Evolutionary conservation across 2,113 vertebrate species (phyloP).

Genomic region (Plectropomus leopardus): DNA sequence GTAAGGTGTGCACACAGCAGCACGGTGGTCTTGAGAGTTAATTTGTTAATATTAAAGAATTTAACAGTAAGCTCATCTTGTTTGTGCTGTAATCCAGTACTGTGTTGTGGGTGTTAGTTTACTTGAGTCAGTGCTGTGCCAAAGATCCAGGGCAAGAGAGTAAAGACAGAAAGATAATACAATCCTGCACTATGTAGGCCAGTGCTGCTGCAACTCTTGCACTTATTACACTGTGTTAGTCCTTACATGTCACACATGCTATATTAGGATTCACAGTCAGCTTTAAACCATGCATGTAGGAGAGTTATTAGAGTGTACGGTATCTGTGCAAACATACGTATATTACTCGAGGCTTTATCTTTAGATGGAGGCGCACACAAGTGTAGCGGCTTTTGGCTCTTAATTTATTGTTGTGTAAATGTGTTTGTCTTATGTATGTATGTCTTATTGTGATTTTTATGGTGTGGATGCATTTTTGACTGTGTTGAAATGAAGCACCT

Average conservation of each 20-base stretch:
- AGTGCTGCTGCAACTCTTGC: not conserved
- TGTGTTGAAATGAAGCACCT: no score
- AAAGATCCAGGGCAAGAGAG: constrained; percentile 41
- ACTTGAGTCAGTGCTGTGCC: constrained; percentile 6
- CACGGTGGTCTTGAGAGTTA: not conserved
- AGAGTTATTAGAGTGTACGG: not conserved
- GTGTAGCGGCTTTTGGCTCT: no score
- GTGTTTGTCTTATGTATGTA: no score
- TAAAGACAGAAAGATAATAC: constrained; percentile 21
- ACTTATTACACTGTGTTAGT: not conserved
- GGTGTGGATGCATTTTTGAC: no score
- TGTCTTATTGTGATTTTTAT: no score
- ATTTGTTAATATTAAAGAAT: constrained; percentile 19
- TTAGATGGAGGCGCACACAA: no score
- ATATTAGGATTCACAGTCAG: constrained; percentile 3
- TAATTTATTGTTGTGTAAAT: no score
- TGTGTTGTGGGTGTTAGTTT: constrained; percentile 28
- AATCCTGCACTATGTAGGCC: not conserved
- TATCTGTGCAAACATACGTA: not conserved
- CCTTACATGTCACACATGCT: not conserved
- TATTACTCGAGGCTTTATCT: not conserved
- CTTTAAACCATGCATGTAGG: not conserved
- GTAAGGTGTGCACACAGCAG: not conserved
- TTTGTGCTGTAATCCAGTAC: constrained; percentile 31
- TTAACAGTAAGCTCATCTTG: constrained; percentile 28